phyloP scores from a whole-genome alignment of 2,888 invertebrate species.

The Stenurella melanura region DNA sequence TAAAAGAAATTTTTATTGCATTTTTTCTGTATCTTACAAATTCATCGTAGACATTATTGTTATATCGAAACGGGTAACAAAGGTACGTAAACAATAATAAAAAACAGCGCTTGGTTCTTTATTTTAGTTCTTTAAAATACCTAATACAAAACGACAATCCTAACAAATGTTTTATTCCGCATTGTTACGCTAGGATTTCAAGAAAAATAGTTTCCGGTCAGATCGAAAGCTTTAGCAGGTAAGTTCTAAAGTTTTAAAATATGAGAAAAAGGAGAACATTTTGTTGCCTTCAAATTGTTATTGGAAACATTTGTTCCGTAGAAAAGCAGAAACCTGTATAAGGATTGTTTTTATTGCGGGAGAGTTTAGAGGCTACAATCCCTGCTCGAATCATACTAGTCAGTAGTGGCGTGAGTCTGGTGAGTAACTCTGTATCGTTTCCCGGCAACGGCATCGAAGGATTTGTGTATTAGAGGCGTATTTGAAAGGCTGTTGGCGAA shows the following conservation, averaged over 20 bases:
- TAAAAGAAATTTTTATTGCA: too few species aligned
- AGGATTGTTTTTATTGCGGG: conserved; percentile 24
- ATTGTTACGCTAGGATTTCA: conserved; percentile 1
- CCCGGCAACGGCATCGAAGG: conserved; percentile 31
- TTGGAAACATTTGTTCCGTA: conserved; percentile 33
- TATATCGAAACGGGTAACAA: too few species aligned
- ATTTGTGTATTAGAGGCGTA: conserved; percentile 54
- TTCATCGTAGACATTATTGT: too few species aligned
- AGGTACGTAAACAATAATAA: too few species aligned
- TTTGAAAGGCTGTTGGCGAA: conserved; percentile 52
- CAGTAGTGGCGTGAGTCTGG: conserved; percentile 8
- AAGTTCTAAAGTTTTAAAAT: conserved; percentile 21
- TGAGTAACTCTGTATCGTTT: conserved; percentile 37
- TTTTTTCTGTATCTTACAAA: too few species aligned
- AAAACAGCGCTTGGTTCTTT: too few species aligned
- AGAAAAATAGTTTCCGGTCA: conserved; percentile 19
- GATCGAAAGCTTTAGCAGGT: conserved; percentile 9
- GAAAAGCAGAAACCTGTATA: conserved; percentile 1
- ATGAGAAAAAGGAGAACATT: conserved; percentile 33
- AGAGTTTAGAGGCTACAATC: conserved; percentile 24
- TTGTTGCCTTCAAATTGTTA: conserved; percentile 33
- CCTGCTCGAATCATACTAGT: background rate
- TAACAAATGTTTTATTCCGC: background rate
- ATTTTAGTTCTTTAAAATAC: too few species aligned
- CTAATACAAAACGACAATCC: too few species aligned